Percentiles rank a stretch among this genome's conserved stretches.
Evolutionary conservation across 2,888 invertebrate species (phyloP).

Genomic region (Agrilus mali): DNA sequence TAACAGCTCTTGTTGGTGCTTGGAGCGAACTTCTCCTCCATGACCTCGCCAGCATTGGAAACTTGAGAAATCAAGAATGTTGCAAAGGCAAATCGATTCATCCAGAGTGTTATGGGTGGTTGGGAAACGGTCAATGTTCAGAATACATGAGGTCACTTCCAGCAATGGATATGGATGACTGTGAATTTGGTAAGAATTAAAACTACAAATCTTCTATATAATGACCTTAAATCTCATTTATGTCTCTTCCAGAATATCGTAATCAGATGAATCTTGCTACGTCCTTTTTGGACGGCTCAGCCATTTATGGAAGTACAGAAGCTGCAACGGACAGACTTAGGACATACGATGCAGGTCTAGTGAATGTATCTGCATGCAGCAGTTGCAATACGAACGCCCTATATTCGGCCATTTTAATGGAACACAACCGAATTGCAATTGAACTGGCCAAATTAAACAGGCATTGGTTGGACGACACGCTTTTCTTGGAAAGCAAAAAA

Average conservation of each 20-base stretch:
- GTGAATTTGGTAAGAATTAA: constrained; percentile 45
- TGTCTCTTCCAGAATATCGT: constrained; percentile 47
- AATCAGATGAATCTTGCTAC: constrained; percentile 81
- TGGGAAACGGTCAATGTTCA: constrained; percentile 38
- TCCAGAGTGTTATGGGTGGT: constrained; percentile 42
- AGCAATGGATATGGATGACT: constrained; percentile 45
- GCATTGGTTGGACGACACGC: constrained; percentile 66
- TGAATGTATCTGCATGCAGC: constrained; percentile 53
- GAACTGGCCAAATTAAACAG: constrained; percentile 56
- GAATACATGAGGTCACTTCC: constrained; percentile 63
- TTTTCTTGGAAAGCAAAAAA: constrained; percentile 64
- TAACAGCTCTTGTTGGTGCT: constrained; percentile 64
- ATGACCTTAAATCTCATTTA: too few relatives aligned
- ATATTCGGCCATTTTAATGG: constrained; percentile 57
- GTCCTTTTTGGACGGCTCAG: constrained; percentile 71
- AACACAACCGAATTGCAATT: constrained; percentile 70
- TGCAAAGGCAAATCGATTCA: constrained; percentile 32
- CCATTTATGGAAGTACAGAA: constrained; percentile 66
- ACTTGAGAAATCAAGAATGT: constrained; percentile 41
- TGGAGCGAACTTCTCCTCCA: constrained; percentile 68
- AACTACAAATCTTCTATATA: constrained; percentile 1
- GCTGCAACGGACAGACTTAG: constrained; percentile 56
- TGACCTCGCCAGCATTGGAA: constrained; percentile 57
- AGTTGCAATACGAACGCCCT: constrained; percentile 56
- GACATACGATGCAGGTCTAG: constrained; percentile 57